phyloP scores from a whole-genome alignment of 2,888 invertebrate species.

The Lutraria lutraria region DNA sequence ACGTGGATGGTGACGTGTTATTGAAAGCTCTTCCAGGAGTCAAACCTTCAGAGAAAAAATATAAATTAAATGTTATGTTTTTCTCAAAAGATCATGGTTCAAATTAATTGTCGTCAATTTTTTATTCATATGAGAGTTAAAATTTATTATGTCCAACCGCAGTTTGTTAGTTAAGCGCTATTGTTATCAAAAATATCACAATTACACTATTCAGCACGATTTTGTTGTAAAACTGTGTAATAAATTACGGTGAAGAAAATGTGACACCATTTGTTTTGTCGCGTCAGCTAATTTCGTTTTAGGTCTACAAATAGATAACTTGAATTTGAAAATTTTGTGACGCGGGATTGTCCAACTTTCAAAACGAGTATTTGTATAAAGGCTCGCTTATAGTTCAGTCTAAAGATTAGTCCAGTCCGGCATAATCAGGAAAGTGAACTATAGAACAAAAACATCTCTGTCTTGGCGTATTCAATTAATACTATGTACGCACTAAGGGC shows the following conservation, averaged over 20 bases:
- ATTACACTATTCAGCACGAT: background rate
- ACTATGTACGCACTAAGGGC: background rate
- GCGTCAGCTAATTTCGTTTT: background rate
- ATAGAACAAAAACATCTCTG: background rate
- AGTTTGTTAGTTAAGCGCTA: no score
- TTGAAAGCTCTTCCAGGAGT: no score
- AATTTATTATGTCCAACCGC: no score
- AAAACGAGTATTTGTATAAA: no score
- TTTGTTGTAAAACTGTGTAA: background rate
- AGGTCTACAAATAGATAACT: background rate
- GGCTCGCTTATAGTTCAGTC: background rate
- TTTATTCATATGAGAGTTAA: no score
- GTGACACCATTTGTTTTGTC: background rate
- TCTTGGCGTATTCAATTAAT: slow-evolving; percentile 10
- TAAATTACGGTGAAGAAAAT: background rate
- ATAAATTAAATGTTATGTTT: no score
- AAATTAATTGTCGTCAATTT: no score
- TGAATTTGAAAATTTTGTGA: background rate
- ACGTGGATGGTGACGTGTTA: no score
- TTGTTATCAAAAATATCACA: no score
- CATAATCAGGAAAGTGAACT: background rate
- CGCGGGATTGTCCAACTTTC: background rate
- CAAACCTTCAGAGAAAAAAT: no score
- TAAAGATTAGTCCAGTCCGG: background rate
- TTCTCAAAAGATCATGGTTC: no score